Conservation (phyloP, 2,113 vertebrate species). For the Megaceryle maxima region DNA sequence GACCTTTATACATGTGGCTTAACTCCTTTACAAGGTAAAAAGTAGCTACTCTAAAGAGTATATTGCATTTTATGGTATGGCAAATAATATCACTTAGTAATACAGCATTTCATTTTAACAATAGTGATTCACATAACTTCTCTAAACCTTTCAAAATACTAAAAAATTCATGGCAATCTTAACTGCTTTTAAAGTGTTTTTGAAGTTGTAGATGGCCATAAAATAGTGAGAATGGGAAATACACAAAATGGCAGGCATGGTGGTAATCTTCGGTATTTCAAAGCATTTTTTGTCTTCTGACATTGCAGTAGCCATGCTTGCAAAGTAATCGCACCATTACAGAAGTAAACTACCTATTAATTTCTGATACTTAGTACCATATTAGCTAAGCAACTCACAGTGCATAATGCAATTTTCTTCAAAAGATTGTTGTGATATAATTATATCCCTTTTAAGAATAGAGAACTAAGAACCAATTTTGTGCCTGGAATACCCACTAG, state of each 20-base stretch:
- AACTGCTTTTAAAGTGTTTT: background rate
- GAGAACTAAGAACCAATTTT: background rate
- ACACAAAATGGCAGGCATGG: background rate
- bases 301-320: background rate
- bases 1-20: background rate
- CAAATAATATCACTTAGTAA: background rate
- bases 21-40: background rate
- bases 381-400: background rate
- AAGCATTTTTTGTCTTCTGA: background rate
- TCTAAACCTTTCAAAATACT: background rate
- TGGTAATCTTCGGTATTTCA: background rate
- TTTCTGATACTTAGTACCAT: background rate
- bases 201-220: background rate
- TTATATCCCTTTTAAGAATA: background rate
- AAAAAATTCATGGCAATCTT: background rate
- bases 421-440: background rate
- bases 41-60: background rate
- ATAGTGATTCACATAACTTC: background rate
- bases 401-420: background rate
- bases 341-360: background rate
- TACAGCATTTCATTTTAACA: background rate
- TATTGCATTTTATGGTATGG: background rate
- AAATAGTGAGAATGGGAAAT: background rate
- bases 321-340: background rate
- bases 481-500: background rate